Conservation (phyloP, 2,888 invertebrate genomes). For the Hirtodrosophila histrioides region DNA sequence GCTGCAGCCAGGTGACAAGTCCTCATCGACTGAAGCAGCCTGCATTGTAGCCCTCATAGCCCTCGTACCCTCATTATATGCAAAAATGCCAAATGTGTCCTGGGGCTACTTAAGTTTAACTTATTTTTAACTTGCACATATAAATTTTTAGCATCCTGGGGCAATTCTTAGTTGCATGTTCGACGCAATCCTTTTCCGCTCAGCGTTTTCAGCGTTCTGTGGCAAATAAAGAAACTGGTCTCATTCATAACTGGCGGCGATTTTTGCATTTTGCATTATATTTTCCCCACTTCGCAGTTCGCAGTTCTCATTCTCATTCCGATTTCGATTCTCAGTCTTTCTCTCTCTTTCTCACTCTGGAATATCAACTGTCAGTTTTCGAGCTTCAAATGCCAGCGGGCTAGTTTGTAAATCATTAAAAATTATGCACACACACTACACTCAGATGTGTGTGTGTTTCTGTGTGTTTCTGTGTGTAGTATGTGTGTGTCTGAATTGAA, state of each 20-base stretch:
- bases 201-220: constrained; percentile 34
- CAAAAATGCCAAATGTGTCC: constrained; percentile 71
- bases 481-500: constrained; percentile 25
- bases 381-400: constrained; percentile 67
- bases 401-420: constrained; percentile 81
- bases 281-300: constrained; percentile 40
- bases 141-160: constrained; percentile 39
- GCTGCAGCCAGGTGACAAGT: constrained; percentile 71
- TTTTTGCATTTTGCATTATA: constrained; percentile 74
- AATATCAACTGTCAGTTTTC: constrained; percentile 82
- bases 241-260: constrained; percentile 77
- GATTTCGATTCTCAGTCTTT: constrained; percentile 25
- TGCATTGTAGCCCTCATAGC: constrained; percentile 1
- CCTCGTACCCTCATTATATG: constrained; percentile 71
- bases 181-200: constrained; percentile 77
- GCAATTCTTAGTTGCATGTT: constrained; percentile 79
- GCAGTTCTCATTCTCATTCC: constrained; percentile 32
- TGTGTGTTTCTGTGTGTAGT: constrained; percentile 16
- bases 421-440: constrained; percentile 80
- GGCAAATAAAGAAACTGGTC: constrained; percentile 80
- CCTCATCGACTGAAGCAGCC: constrained; percentile 28
- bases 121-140: constrained; percentile 77
- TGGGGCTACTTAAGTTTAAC: constrained; percentile 75
- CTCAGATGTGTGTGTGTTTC: constrained; percentile 10
- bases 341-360: constrained; percentile 39